Evolutionary conservation across 2,113 vertebrate genomes (phyloP).

Genomic region (Oryzias woworae): DNA sequence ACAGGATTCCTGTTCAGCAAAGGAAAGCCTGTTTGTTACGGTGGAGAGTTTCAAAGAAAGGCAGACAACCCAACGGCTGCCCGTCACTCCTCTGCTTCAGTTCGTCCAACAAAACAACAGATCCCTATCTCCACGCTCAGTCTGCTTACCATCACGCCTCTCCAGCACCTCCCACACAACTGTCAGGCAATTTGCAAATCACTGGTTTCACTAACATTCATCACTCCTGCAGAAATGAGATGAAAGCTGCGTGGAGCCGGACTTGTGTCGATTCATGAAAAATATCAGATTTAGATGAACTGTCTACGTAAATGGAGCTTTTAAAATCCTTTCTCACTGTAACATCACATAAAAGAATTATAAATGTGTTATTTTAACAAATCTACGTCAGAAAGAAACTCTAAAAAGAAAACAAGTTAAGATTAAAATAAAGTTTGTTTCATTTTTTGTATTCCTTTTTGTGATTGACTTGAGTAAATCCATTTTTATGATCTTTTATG

Average conservation of each 20-base stretch:
- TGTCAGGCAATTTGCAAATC: constrained; percentile 29
- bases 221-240: constrained; percentile 2
- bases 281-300: background rate
- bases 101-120: constrained; percentile 67
- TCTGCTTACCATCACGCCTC: constrained; percentile 26
- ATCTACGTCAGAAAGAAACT: no score
- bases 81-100: constrained; percentile 49
- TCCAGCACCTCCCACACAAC: constrained; percentile 23
- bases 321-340: background rate
- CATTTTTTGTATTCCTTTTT: background rate
- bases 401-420: background rate
- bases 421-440: background rate
- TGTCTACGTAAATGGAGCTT: background rate
- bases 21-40: constrained; percentile 80
- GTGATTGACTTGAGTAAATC: no score
- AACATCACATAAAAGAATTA: background rate
- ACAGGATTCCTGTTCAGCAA: constrained; percentile 75
- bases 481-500: no score
- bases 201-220: constrained; percentile 11
- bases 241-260: background rate
- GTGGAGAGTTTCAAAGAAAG: constrained; percentile 79
- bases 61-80: constrained; percentile 43
- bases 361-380: background rate
- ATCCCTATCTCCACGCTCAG: constrained; percentile 64
- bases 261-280: background rate